Base-by-base conservation (phyloP, 2,113 vertebrate species). In the Oxyruncus cristatus region DNA sequence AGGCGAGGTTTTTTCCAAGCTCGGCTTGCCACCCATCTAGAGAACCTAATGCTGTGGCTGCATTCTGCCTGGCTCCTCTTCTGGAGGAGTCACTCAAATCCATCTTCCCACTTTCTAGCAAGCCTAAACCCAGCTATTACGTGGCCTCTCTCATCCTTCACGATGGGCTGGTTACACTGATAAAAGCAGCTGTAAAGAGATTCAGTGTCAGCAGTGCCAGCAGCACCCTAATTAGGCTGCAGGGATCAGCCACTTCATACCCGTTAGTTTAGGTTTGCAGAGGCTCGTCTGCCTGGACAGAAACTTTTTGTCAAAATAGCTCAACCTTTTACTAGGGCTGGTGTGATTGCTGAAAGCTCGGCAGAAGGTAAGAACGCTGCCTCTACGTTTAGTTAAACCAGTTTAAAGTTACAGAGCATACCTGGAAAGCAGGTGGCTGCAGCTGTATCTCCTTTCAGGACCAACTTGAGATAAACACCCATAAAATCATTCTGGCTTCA, bases 61-160 rank as follows among this genome's bases (percentile, higher is more conserved):
- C 44, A 39, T 50, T 2, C 35, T 0, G 0, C 39, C 30, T 5
- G 0, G 33, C 39, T 71, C 21, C 37, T 65, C 74, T 88, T 66
- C 58, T 17, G 14, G 28, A 3, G 0, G 9, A 42, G n/a, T 52
- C 37, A 26, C 15, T 66, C 67, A 59, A 59, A 47, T 35, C 26
- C 30, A 47, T 8, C 47, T 89, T 63, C 46, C 42, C 4, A 0
- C 84, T 76, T 61, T 46, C 44, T 10, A 46, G 62, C n/a, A 44
- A 81, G n/a, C 49, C 63, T 37, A 37, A 53, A 44, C 16, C 28
- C 61, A 75, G 65, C 35, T 39, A 3, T 32, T 50, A 12, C 33
- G 61, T 19, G 4, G 39, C 46, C 80, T 59, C 39, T 59, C 26
- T 44, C 61, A 27, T 77, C 55, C 73, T 58, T 71, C 47, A 8